Percentiles rank a stretch among this genome's conserved stretches.
phyloP scores from a whole-genome alignment of 2,113 vertebrate genomes.

The Columbina picui region DNA sequence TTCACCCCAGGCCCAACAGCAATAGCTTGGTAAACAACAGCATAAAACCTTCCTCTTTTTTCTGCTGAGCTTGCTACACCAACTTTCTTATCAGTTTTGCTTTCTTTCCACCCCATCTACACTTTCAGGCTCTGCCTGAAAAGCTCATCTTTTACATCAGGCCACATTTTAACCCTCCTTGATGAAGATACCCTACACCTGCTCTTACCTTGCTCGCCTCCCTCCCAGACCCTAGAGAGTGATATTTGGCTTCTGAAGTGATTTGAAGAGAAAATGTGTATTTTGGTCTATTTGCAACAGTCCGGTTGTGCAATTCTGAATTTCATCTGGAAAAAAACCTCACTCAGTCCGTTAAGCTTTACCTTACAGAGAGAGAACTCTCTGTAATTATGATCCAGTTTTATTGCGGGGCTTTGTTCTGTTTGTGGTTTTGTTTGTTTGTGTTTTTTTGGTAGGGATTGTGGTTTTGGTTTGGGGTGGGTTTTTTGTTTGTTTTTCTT shows the following conservation, averaged over 20 bases:
- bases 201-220: not conserved
- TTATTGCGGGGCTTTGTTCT: too few relatives aligned
- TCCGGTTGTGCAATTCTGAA: not conserved
- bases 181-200: not conserved
- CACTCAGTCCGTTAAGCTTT: not conserved
- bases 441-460: too few relatives aligned
- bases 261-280: accelerated
- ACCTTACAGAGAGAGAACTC: not conserved
- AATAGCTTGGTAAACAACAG: not conserved
- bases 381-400: not conserved
- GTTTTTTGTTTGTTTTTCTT: too few relatives aligned
- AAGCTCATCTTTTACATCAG: not conserved
- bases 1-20: not conserved
- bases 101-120: not conserved
- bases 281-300: not conserved
- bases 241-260: not conserved
- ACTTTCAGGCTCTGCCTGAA: not conserved
- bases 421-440: too few relatives aligned
- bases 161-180: not conserved
- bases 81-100: not conserved
- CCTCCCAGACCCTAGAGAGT: not conserved
- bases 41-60: not conserved
- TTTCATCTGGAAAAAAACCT: not conserved
- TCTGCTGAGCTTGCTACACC: not conserved
- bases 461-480: too few relatives aligned